Evolutionary conservation across 1,140 invertebrate genomes (phyloP).

Genomic region (Aphelenchoides avenae): DNA sequence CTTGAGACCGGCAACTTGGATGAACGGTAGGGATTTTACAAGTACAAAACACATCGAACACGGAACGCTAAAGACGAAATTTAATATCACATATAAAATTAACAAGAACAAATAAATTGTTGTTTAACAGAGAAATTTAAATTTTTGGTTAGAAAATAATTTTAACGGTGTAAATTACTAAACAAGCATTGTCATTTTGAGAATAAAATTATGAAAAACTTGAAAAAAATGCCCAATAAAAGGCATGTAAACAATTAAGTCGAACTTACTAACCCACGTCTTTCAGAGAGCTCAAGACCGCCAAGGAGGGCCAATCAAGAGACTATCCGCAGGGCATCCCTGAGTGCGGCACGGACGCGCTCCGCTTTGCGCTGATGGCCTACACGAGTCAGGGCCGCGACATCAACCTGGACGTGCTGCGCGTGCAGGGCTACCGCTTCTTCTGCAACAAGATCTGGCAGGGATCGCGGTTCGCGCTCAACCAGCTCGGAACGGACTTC

Average conservation of each 20-base stretch:
- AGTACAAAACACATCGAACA: too few relatives aligned
- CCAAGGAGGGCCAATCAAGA: constrained; percentile 73
- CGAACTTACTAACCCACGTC: neutral
- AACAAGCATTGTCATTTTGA: too few relatives aligned
- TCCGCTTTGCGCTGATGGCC: constrained; percentile 88
- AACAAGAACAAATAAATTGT: constrained; percentile 58
- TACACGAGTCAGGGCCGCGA: constrained; percentile 87
- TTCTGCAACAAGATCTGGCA: constrained; percentile 99
- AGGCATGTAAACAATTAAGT: constrained; percentile 37
- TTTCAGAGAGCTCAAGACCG: constrained; percentile 34
- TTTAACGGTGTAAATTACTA: too few relatives aligned
- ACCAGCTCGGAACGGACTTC: constrained; percentile 62
- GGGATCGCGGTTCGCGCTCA: constrained; percentile 84
- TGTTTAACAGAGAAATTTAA: neutral
- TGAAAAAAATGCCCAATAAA: too few relatives aligned
- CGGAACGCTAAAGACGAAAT: too few relatives aligned
- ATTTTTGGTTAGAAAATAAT: neutral
- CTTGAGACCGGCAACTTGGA: constrained; percentile 78
- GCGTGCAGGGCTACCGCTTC: constrained; percentile 91
- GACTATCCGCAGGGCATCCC: constrained; percentile 97
- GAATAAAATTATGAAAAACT: too few relatives aligned
- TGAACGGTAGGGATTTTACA: too few relatives aligned
- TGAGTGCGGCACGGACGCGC: constrained; percentile 94
- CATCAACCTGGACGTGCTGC: constrained; percentile 89
- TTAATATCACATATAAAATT: too few relatives aligned